Evolutionary conservation across 2,113 vertebrate species (phyloP).

Genomic region (Nettapus auritus): DNA sequence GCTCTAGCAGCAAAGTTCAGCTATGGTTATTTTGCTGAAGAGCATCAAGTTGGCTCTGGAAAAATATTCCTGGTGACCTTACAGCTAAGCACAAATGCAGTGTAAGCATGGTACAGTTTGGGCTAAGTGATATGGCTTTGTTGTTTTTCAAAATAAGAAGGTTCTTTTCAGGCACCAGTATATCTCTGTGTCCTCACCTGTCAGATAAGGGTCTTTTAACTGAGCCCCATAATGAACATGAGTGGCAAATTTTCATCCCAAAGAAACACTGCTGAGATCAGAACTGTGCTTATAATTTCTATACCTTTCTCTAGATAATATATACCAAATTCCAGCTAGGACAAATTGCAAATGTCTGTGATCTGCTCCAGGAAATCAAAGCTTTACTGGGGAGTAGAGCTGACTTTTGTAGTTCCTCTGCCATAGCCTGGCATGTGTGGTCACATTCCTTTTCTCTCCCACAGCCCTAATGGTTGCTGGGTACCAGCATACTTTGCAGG

Average conservation of each 20-base stretch:
- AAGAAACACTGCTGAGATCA: background rate
- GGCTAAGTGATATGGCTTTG: background rate
- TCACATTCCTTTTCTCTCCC: background rate
- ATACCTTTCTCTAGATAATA: background rate
- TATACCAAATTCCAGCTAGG: background rate
- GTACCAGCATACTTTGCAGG: background rate
- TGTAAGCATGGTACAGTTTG: background rate
- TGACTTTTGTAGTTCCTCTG: background rate
- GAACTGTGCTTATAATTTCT: background rate
- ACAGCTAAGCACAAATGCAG: background rate
- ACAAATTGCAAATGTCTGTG: background rate
- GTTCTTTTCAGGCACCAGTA: background rate
- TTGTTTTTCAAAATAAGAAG: background rate
- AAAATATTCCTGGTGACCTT: background rate
- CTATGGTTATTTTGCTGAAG: background rate
- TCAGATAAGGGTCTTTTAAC: background rate
- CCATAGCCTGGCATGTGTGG: fast-evolving
- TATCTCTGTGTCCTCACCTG: background rate
- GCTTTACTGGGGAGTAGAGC: background rate
- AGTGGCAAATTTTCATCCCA: background rate
- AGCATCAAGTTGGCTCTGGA: background rate
- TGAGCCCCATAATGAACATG: background rate
- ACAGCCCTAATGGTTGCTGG: background rate
- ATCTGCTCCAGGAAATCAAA: background rate
- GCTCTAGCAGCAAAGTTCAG: background rate